Conservation (phyloP, 2,888 invertebrate genomes). For the Germaria angustata region DNA sequence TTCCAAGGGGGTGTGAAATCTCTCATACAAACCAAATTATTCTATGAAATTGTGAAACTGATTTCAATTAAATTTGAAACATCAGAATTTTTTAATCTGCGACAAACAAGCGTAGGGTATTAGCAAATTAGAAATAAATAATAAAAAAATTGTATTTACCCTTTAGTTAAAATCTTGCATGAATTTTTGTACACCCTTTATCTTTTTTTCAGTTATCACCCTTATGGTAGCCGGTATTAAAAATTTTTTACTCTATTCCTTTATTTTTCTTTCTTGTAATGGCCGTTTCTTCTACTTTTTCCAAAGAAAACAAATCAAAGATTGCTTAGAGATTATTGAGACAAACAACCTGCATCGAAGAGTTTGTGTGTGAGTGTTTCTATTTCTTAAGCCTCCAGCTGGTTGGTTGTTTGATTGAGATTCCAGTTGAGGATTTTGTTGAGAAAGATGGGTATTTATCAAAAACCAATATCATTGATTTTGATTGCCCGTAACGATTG, state of each 20-base stretch:
- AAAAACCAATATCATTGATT: conserved; percentile 68
- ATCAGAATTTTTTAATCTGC: no score
- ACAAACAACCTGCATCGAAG: conserved; percentile 1
- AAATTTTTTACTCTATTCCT: conserved; percentile 18
- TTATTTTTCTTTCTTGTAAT: neutral
- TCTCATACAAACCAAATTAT: no score
- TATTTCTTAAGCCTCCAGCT: conserved; percentile 48
- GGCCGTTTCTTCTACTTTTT: conserved; percentile 8
- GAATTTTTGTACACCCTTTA: neutral
- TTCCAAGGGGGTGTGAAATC: no score
- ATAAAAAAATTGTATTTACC: no score
- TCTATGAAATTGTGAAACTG: no score
- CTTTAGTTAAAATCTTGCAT: no score
- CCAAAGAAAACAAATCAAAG: conserved; percentile 64
- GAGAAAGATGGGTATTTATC: conserved; percentile 51
- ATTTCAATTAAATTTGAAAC: no score
- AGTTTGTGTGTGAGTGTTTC: conserved; percentile 19
- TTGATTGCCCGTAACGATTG: conserved; percentile 61
- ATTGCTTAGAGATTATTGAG: conserved; percentile 58
- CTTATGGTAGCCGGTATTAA: conserved; percentile 31
- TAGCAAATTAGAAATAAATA: no score
- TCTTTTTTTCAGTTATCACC: conserved; percentile 40
- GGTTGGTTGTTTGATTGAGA: conserved; percentile 10
- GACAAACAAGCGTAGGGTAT: no score
- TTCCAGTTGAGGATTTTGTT: conserved; percentile 14